Evolutionary conservation across 2,888 invertebrate species (phyloP).

Genomic region (Ypsolopha scabrella): DNA sequence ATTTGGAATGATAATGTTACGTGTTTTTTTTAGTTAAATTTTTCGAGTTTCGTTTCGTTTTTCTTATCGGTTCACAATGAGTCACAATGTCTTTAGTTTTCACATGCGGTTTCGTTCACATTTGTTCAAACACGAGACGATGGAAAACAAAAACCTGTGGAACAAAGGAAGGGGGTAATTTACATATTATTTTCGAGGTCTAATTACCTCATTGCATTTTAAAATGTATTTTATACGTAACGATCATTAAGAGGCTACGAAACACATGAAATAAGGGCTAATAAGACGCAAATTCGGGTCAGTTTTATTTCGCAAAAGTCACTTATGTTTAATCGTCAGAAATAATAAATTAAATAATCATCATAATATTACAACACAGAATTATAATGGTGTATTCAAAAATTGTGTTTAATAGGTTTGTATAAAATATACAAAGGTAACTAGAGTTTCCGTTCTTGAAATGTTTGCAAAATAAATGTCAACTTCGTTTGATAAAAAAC

Average conservation of each 20-base stretch:
- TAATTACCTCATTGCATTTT: constrained; percentile 17
- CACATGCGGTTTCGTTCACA: constrained; percentile 42
- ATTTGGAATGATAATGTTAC: constrained; percentile 55
- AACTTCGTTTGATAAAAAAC: too few species aligned
- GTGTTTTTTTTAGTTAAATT: constrained; percentile 20
- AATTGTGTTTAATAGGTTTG: too few species aligned
- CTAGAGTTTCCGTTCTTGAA: too few species aligned
- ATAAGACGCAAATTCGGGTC: too few species aligned
- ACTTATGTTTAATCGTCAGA: background rate
- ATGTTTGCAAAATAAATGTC: too few species aligned
- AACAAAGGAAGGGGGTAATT: constrained; percentile 38
- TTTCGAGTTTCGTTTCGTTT: constrained; percentile 29
- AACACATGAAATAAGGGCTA: too few species aligned
- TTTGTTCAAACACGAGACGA: constrained; percentile 44
- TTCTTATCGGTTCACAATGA: constrained; percentile 22
- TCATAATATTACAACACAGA: too few species aligned
- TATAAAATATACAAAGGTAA: too few species aligned
- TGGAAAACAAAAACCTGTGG: constrained; percentile 13
- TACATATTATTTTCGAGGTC: constrained; percentile 34
- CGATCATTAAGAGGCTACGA: constrained; percentile 6
- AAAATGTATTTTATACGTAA: constrained; percentile 2
- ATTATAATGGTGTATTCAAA: too few species aligned
- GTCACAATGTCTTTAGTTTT: constrained; percentile 38
- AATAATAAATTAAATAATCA: too few species aligned
- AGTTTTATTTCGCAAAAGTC: background rate